A percentile compares a stretch with the other conserved stretches of the same genome.
Conservation (phyloP, 92 coral and sea anemone genomes). For the Umimayanthus chanpuru region DNA sequence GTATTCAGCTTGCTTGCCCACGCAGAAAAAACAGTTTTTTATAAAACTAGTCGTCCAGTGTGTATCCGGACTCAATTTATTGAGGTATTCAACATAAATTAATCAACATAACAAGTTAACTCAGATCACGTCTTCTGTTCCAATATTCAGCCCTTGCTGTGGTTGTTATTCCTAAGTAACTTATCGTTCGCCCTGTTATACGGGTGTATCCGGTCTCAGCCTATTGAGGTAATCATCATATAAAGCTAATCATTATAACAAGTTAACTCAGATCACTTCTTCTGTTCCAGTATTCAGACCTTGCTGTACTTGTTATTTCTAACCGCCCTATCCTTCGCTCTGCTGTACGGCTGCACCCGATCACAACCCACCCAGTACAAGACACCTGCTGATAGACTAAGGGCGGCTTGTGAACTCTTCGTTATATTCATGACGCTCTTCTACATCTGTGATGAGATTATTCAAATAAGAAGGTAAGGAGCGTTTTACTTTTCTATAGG, state of each 20-base stretch:
- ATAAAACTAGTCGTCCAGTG: too few species aligned
- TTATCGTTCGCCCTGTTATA: conserved; percentile 68
- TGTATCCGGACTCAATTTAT: too few species aligned
- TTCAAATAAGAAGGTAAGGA: conserved; percentile 70
- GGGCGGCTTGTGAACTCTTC: conserved; percentile 66
- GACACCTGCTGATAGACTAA: conserved; percentile 50
- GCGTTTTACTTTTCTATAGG: not conserved
- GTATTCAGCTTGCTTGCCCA: too few species aligned
- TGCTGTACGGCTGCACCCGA: conserved; percentile 67
- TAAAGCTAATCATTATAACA: too few species aligned
- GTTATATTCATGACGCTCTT: conserved; percentile 63
- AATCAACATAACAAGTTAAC: not conserved
- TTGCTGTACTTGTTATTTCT: conserved; percentile 67
- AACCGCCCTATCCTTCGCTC: conserved; percentile 60
- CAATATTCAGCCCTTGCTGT: conserved; percentile 66
- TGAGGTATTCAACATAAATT: too few species aligned
- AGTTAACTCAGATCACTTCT: not conserved
- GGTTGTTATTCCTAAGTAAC: conserved; percentile 59
- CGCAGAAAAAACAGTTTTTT: too few species aligned
- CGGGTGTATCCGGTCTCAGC: conserved; percentile 63
- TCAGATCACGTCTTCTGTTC: not conserved
- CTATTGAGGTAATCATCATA: not conserved
- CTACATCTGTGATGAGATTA: conserved; percentile 77
- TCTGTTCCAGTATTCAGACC: conserved; percentile 59
- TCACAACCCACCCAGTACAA: conserved; percentile 62